Evolutionary conservation across 2,797 vertebrate species (phyloP).

Genomic region (Anguilla marmorata): DNA sequence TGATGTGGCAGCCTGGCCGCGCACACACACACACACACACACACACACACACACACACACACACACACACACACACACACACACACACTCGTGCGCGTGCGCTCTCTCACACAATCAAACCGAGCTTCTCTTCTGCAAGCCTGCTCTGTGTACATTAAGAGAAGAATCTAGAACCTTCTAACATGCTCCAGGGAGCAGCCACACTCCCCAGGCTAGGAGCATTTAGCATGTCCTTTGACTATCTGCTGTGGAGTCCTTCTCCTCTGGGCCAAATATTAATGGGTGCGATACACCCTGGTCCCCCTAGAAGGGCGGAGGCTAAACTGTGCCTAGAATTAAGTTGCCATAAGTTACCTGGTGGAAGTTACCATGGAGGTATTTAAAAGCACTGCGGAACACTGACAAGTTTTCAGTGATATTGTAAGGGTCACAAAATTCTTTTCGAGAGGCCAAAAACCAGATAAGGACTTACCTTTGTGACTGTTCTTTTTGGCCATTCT

Average conservation of each 20-base stretch:
- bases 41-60: background rate
- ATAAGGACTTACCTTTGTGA: conserved; percentile 65
- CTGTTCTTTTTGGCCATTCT: conserved; percentile 77
- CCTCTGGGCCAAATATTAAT: background rate
- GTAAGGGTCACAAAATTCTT: background rate
- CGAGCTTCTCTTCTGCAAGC: background rate
- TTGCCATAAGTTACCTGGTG: background rate
- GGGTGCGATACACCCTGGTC: background rate
- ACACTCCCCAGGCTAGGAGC: background rate
- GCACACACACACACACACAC: background rate
- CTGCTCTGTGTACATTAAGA: no score
- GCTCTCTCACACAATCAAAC: background rate
- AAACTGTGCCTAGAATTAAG: background rate
- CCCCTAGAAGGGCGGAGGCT: background rate
- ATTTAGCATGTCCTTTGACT: background rate
- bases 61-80: background rate
- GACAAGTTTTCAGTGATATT: background rate
- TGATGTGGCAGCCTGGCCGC: background rate
- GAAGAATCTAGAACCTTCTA: background rate
- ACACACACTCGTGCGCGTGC: background rate
- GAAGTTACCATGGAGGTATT: background rate
- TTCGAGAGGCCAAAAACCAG: background rate
- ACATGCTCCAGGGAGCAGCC: background rate
- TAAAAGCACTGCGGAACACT: background rate
- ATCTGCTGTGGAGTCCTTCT: background rate